Percentiles rank a stretch among this genome's conserved stretches.
Evolutionary conservation across 2,797 vertebrate species (phyloP).

Genomic region (Diplodus puntazzo): DNA sequence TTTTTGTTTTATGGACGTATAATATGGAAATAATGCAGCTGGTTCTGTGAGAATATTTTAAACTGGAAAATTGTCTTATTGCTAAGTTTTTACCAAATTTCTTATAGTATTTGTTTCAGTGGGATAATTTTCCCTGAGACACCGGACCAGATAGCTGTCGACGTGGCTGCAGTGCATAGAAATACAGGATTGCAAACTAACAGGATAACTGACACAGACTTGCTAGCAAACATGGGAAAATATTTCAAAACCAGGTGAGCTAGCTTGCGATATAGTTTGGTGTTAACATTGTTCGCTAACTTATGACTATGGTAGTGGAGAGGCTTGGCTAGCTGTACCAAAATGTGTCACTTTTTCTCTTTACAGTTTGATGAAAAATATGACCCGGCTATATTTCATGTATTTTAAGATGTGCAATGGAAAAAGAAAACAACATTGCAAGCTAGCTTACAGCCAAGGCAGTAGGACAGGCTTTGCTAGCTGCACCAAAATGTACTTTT

Average conservation of each 20-base stretch:
- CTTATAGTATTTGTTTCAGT: slow-evolving; percentile 17
- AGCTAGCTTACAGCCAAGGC: too few relatives aligned
- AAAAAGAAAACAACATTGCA: neutral
- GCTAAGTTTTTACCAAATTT: slow-evolving; percentile 25
- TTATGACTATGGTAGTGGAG: neutral
- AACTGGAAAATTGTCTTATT: slow-evolving; percentile 58
- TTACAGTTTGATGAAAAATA: neutral
- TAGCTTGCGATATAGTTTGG: slow-evolving; percentile 1
- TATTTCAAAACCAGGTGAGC: neutral
- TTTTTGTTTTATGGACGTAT: slow-evolving; percentile 33
- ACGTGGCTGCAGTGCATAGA: slow-evolving; percentile 5
- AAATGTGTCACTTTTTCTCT: neutral
- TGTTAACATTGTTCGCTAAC: slow-evolving; percentile 1
- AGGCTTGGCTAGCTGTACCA: neutral
- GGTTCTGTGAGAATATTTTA: slow-evolving; percentile 78
- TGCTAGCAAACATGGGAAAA: slow-evolving; percentile 2
- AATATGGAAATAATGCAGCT: slow-evolving; percentile 69
- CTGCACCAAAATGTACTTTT: too few relatives aligned
- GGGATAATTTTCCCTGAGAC: neutral
- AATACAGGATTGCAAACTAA: neutral
- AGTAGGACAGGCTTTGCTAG: too few relatives aligned
- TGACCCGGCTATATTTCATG: neutral
- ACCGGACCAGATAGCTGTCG: slow-evolving; percentile 17
- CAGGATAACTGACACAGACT: neutral
- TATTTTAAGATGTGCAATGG: neutral